Percentiles rank a stretch among this genome's conserved stretches.
Evolutionary conservation across 2,113 vertebrate genomes (phyloP).

Genomic region (Polyodon spathula): DNA sequence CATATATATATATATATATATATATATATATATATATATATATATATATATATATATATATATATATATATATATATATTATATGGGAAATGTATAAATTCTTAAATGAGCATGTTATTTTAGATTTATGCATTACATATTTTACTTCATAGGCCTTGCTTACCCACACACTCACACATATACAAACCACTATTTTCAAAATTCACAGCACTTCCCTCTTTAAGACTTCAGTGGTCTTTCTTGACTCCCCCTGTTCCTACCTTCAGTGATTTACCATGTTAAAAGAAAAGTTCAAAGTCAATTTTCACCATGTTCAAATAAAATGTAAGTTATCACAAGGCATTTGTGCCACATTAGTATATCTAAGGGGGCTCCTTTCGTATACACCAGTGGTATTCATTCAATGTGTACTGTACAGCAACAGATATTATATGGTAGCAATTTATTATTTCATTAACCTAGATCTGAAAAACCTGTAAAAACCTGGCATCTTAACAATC

Average conservation of each 20-base stretch:
- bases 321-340: constrained; percentile 18
- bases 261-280: constrained; percentile 23
- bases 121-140: too few species aligned
- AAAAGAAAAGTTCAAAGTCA: constrained; percentile 24
- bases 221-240: constrained; percentile 8
- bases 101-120: too few species aligned
- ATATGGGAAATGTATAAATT: too few species aligned
- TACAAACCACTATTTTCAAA: background rate
- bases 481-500: too few species aligned
- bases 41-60: too few species aligned
- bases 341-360: constrained; percentile 20
- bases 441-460: constrained; percentile 8
- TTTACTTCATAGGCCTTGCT: too few species aligned
- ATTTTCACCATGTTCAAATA: constrained; percentile 23
- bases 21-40: too few species aligned
- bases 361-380: constrained; percentile 8
- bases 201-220: too few species aligned
- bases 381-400: constrained; percentile 4
- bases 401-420: constrained; percentile 8
- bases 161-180: background rate
- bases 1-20: too few species aligned
- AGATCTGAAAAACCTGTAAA: too few species aligned
- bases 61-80: too few species aligned
- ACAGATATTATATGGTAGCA: background rate
- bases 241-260: constrained; percentile 1